Evolutionary conservation across 2,113 vertebrate species (phyloP).

Genomic region (Barnardius zonarius): DNA sequence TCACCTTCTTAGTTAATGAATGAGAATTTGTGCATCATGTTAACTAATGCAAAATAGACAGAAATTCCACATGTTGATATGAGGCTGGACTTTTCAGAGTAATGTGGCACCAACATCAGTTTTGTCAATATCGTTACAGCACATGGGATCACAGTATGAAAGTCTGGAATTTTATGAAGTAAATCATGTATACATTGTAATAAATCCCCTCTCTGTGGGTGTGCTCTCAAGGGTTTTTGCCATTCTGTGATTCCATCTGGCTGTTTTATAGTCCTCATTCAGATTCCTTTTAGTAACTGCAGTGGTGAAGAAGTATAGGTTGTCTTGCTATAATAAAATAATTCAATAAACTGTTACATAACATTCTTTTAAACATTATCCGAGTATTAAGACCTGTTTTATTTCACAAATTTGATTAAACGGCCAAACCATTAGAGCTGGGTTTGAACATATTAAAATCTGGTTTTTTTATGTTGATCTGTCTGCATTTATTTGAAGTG

Average conservation of each 20-base stretch:
- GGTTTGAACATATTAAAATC: not conserved
- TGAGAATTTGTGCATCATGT: not conserved
- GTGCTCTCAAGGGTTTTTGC: not conserved
- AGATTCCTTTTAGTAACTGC: not conserved
- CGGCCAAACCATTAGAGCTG: not conserved
- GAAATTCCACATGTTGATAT: not conserved
- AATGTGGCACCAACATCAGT: not conserved
- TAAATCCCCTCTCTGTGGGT: not conserved
- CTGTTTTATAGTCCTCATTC: not conserved
- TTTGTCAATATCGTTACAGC: not conserved
- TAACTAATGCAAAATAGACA: not conserved
- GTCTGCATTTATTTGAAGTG: not conserved
- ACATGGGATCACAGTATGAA: not conserved
- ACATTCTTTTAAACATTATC: not conserved
- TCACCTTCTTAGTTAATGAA: not conserved
- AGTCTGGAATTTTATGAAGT: not conserved
- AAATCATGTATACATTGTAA: not conserved
- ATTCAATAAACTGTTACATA: not conserved
- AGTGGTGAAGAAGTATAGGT: not conserved
- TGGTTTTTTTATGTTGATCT: not conserved
- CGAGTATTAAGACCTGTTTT: not conserved
- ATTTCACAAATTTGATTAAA: not conserved
- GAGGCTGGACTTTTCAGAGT: not conserved
- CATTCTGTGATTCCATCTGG: not conserved
- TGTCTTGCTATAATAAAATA: not conserved